Base-by-base conservation (phyloP, 2,113 vertebrate species). In the Picathartes gymnocephalus region DNA sequence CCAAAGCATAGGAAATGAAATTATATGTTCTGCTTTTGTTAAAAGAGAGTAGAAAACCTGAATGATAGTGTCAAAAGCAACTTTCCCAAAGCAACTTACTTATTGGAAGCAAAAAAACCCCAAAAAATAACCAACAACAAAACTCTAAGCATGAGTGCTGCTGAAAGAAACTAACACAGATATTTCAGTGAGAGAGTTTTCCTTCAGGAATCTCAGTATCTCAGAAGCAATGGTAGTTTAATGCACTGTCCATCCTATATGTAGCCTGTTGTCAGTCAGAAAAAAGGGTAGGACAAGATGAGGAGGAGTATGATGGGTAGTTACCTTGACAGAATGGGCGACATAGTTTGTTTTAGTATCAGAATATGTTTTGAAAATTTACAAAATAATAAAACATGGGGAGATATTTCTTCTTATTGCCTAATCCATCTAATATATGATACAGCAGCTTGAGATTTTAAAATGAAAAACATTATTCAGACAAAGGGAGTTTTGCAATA, bases 381-480 rank as follows among this genome's bases (percentile, higher is more conserved):
- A 42, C 9, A 5, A 39, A 27, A 45, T 9, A 42, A 33, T 27
- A 56, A 44, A 86, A 42, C 7, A 2, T 4, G 16, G 6, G 4
- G 23, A 11, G 1, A 37, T 16, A 37, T 54, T 61, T 89, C 81
- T 94, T 60, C 10, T 81, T 91, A 84, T 53, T 88, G 42, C 25
- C 20, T 82, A 81, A 70, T 90, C 23, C 27, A 82, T 91, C 74
- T 90, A 69, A 56, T 82, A 45, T 21, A 57, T 79, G n/a, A 39
- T 47, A 50, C 14, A 85, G 14, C 20, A 89, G 19, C 21, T 72
- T 80, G 65, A 87, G 45, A 39, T 93, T 84, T 91, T n/a, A 71
- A 74, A 61, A 79, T 91, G 33, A 79, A 81, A 84, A 91, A 56
- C 25, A 30, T 88, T 78, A 81, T 79, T 88, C 73, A 82, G 50